These are phyloP conservation scores for Calliphora vomitoria DNA, from an alignment of 2,888 invertebrate genomes.

Conservation along the genomic window DNA sequence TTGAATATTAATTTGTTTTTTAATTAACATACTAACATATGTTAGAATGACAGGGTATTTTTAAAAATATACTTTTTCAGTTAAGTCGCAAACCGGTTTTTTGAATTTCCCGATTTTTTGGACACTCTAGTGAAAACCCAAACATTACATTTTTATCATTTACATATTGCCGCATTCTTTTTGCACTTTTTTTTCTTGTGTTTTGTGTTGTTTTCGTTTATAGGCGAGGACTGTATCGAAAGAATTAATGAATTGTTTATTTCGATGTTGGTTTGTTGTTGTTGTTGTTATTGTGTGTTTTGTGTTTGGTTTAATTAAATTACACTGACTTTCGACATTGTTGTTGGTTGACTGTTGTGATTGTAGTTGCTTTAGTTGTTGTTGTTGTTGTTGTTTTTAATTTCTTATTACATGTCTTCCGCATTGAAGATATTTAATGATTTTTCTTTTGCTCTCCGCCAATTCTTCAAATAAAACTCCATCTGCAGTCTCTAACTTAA, in stretches of 20 bases:
- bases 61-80: no score
- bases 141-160: constrained; percentile 15
- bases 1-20: no score
- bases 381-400: constrained; percentile 15
- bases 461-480: constrained; percentile 16
- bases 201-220: neutral
- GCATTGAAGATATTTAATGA: constrained; percentile 61
- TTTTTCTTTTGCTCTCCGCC: constrained; percentile 34
- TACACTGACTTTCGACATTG: constrained; percentile 62
- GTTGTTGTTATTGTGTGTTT: constrained; percentile 2
- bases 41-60: no score
- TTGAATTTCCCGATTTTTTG: no score
- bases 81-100: no score
- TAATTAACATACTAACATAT: no score
- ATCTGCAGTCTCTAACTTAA: constrained; percentile 16
- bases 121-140: neutral
- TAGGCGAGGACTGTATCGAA: constrained; percentile 2
- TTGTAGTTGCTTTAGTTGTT: constrained; percentile 22
- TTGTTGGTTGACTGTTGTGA: constrained; percentile 9
- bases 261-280: constrained; percentile 24
- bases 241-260: constrained; percentile 62
- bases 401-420: constrained; percentile 64
- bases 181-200: constrained; percentile 20
- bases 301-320: constrained; percentile 67
- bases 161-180: constrained; percentile 43